Percentiles rank a stretch among this genome's conserved stretches.
These are phyloP conservation scores for Brenthis ino DNA, from an alignment of 2,888 invertebrate species.

Conservation along the genomic window DNA sequence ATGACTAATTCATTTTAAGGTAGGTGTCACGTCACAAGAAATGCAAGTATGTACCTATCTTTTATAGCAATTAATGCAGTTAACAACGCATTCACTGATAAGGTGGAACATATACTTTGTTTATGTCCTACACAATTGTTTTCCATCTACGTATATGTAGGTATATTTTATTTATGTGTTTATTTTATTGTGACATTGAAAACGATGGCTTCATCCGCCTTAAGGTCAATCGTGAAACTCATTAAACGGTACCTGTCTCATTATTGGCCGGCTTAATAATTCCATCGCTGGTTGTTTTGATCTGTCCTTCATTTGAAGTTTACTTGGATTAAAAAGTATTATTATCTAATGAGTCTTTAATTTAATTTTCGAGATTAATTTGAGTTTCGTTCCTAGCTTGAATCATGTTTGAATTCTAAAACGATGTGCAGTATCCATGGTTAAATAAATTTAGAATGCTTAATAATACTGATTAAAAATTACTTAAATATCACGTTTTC, in stretches of 20 bases:
- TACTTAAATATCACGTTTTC: not conserved
- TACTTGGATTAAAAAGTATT: not conserved
- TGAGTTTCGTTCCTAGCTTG: too few species aligned
- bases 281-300: not conserved
- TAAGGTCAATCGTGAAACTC: constrained; percentile 37
- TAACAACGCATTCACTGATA: constrained; percentile 34
- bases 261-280: constrained; percentile 18
- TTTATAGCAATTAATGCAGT: constrained; percentile 30
- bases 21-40: not conserved
- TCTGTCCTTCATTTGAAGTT: constrained; percentile 2
- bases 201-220: constrained; percentile 36
- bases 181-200: constrained; percentile 41
- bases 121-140: constrained; percentile 28
- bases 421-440: too few species aligned
- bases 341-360: not conserved
- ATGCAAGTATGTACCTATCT: constrained; percentile 1
- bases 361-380: not conserved
- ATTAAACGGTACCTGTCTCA: constrained; percentile 27
- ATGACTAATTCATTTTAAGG: too few species aligned
- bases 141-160: constrained; percentile 22
- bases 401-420: too few species aligned
- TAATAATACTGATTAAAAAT: too few species aligned
- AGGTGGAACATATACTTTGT: constrained; percentile 21
- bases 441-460: too few species aligned
- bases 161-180: constrained; percentile 28